These are phyloP conservation scores for Phengaris alcon DNA, from an alignment of 2,888 invertebrate species.

Conservation along the genomic window DNA sequence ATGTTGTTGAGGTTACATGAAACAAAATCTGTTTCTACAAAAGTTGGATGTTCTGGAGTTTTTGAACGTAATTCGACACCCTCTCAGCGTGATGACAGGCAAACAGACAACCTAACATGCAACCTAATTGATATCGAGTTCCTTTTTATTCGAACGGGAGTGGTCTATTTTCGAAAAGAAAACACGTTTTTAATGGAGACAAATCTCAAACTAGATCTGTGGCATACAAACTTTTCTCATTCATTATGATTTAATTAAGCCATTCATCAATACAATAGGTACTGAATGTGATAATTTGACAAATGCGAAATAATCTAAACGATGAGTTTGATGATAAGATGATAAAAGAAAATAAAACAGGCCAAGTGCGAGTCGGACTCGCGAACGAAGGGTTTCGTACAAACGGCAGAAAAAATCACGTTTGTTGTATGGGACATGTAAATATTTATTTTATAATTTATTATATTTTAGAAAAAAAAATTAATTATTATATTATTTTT, in stretches of 20 bases:
- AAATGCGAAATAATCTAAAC: no score
- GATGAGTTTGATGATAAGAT: no score
- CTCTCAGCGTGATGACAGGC: slow-evolving; percentile 50
- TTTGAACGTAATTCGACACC: slow-evolving; percentile 51
- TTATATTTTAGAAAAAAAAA: no score
- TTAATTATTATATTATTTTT: no score
- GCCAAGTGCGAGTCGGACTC: no score
- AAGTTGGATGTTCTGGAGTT: slow-evolving; percentile 14
- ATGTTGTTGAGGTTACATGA: not conserved
- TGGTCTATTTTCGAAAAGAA: slow-evolving; percentile 30
- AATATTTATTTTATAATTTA: no score
- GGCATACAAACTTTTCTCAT: not conserved
- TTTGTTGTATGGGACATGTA: no score
- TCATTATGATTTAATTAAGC: not conserved
- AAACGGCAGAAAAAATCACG: no score
- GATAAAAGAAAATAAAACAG: no score
- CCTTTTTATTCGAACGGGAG: slow-evolving; percentile 38
- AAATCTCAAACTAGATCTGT: not conserved
- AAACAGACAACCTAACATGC: slow-evolving; percentile 31
- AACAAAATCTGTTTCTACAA: slow-evolving; percentile 17
- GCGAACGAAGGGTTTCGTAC: no score
- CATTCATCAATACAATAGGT: not conserved
- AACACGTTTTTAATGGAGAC: slow-evolving; percentile 8
- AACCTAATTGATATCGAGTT: slow-evolving; percentile 72
- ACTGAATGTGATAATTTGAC: no score